A percentile compares a stretch with the other conserved stretches of the same genome.
Conservation (phyloP, 2,113 vertebrate genomes). For the Mola mola region DNA sequence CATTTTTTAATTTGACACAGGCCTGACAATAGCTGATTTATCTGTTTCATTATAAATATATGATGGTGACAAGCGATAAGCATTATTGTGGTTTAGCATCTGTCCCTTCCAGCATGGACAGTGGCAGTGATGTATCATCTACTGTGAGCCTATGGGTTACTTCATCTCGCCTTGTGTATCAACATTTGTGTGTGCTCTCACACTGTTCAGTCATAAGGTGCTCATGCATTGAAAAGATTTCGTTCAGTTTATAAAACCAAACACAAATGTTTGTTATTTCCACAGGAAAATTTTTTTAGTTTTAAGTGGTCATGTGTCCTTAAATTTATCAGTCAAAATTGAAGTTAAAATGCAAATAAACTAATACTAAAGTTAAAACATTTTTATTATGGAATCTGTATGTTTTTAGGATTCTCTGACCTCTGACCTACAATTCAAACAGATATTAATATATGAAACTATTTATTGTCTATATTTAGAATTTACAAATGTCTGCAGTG, state of each 20-base stretch:
- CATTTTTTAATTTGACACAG: neutral
- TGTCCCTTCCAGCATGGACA: conserved; percentile 34
- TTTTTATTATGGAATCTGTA: too few species aligned
- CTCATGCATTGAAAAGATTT: too few species aligned
- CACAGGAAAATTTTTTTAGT: too few species aligned
- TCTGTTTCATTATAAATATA: conserved; percentile 37
- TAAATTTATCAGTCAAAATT: conserved; percentile 13
- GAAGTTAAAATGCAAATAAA: neutral
- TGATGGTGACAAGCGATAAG: conserved; percentile 26
- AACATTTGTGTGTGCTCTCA: conserved; percentile 2
- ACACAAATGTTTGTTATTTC: too few species aligned
- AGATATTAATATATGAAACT: neutral
- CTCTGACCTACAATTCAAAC: too few species aligned
- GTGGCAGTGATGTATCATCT: conserved; percentile 39
- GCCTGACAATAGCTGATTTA: conserved; percentile 18
- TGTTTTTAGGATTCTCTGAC: too few species aligned
- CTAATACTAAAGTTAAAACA: too few species aligned
- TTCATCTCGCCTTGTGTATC: conserved; percentile 1
- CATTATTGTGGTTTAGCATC: conserved; percentile 19
- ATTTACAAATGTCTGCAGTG: too few species aligned
- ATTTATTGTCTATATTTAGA: too few species aligned
- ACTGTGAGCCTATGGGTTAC: conserved; percentile 8
- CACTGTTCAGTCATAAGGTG: conserved; percentile 1
- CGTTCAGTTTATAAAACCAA: too few species aligned
- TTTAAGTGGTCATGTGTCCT: too few species aligned